Evolutionary conservation across 2,113 vertebrate genomes (phyloP).

Genomic region (Pelodiscus sinensis): DNA sequence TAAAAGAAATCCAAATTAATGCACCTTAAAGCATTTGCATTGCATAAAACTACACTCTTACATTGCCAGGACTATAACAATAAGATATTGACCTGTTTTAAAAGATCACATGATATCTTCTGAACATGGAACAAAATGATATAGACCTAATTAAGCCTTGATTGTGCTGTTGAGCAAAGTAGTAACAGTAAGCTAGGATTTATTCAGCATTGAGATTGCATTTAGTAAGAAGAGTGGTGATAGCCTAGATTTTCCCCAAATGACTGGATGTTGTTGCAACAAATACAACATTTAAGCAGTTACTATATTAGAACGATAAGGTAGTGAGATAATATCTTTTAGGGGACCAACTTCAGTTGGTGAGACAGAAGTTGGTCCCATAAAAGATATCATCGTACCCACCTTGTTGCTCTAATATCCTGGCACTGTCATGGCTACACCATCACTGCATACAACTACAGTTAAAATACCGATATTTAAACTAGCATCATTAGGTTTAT

Average conservation of each 20-base stretch:
- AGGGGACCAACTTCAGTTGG: neutral
- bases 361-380: neutral
- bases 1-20: neutral
- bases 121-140: neutral
- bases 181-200: neutral
- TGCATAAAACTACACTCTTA: neutral
- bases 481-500: neutral
- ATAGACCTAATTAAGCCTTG: neutral
- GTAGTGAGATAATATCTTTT: neutral
- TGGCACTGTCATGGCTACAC: neutral
- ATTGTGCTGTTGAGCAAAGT: neutral
- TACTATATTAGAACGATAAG: neutral
- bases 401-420: neutral
- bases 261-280: neutral
- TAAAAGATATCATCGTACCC: neutral
- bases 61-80: neutral
- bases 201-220: neutral
- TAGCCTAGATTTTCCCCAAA: neutral
- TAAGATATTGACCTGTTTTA: neutral
- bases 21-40: neutral
- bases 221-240: neutral
- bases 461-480: neutral
- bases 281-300: neutral
- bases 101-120: neutral
- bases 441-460: neutral